These are phyloP conservation scores for Mercenaria mercenaria DNA, from an alignment of 1,140 invertebrate species.

Conservation along the genomic window DNA sequence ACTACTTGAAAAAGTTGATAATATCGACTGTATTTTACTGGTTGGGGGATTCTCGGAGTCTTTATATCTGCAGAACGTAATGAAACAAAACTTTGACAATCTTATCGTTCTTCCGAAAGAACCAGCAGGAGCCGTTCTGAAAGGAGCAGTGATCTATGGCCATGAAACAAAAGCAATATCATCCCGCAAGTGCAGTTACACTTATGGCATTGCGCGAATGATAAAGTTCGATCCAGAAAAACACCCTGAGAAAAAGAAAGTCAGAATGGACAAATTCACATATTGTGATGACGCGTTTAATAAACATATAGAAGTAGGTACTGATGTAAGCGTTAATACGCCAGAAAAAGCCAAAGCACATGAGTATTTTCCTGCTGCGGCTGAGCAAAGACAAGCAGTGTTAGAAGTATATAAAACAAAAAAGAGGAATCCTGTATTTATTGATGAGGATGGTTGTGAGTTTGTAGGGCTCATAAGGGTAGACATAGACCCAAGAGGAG, in stretches of 20 bases:
- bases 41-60: constrained; percentile 52
- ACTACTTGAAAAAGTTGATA: neutral
- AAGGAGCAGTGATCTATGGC: constrained; percentile 33
- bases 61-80: neutral
- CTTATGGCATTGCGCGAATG: constrained; percentile 43
- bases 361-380: constrained; percentile 19
- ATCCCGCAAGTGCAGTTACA: constrained; percentile 12
- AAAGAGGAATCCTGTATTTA: neutral
- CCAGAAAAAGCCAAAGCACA: neutral
- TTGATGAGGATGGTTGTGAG: constrained; percentile 7
- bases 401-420: constrained; percentile 16
- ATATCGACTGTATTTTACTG: constrained; percentile 35
- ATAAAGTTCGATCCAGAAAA: neutral
- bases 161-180: constrained; percentile 12
- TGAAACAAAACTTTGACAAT: constrained; percentile 32
- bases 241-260: constrained; percentile 40
- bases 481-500: neutral
- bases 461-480: neutral
- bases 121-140: constrained; percentile 22
- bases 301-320: constrained; percentile 42
- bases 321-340: constrained; percentile 6
- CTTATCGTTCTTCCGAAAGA: constrained; percentile 17
- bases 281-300: constrained; percentile 49
- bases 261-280: neutral
- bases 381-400: constrained; percentile 10